Conservation (phyloP, 2,888 invertebrate genomes). For the Trichopoda pennipes region DNA sequence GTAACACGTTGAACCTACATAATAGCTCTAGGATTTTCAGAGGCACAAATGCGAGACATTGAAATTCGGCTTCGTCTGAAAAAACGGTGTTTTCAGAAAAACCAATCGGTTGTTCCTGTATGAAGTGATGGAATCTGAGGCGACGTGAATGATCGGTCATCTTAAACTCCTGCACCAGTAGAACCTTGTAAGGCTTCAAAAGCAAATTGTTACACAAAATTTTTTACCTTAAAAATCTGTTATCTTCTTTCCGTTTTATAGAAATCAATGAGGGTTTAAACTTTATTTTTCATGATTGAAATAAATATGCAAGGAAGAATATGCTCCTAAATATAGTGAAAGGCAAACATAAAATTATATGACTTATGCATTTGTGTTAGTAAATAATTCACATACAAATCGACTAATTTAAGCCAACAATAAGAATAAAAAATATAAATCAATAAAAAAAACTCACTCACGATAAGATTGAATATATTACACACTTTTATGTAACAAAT, state of each 20-base stretch:
- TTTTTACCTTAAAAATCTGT: neutral
- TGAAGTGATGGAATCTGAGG: too few species aligned
- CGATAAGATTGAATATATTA: constrained; percentile 29
- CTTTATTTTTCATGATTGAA: constrained; percentile 15
- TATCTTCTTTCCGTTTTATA: neutral
- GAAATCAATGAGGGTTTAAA: constrained; percentile 12
- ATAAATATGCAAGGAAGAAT: constrained; percentile 59
- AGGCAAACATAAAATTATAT: neutral
- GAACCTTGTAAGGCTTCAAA: too few species aligned
- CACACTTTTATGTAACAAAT: neutral
- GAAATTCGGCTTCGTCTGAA: too few species aligned
- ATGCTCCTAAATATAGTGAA: neutral
- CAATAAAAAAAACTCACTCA: neutral
- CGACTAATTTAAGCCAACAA: constrained; percentile 4
- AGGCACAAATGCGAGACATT: too few species aligned
- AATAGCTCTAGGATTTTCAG: too few species aligned
- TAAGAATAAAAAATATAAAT: neutral
- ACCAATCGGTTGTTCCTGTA: too few species aligned
- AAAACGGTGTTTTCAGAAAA: too few species aligned
- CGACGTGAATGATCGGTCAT: too few species aligned
- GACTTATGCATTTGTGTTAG: neutral
- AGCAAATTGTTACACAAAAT: neutral
- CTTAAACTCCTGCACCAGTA: too few species aligned
- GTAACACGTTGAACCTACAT: too few species aligned
- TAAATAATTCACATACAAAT: neutral